Evolutionary conservation across 2,888 invertebrate species (phyloP).

Genomic region (Pollenia angustigena): DNA sequence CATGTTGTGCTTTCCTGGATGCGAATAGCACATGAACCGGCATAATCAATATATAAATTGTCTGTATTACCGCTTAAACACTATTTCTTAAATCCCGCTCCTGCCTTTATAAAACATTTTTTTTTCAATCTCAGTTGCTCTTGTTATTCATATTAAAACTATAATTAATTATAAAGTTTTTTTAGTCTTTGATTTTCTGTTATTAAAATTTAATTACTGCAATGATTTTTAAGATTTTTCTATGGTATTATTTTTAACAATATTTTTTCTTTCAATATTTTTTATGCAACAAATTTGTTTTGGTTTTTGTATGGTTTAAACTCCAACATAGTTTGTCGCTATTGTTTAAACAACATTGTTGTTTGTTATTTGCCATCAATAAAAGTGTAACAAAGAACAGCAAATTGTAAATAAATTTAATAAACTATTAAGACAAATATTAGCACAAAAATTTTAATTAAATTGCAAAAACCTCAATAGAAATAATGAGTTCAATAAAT

Average conservation of each 20-base stretch:
- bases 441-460: background rate
- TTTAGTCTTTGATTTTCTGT: constrained; percentile 8
- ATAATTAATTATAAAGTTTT: constrained; percentile 34
- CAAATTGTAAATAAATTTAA: background rate
- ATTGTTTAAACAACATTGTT: constrained; percentile 12
- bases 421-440: background rate
- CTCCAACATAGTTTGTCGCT: background rate
- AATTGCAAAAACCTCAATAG: background rate
- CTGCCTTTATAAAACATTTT: background rate
- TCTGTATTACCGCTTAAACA: too few relatives aligned
- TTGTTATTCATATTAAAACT: constrained; percentile 12
- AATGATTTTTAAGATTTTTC: constrained; percentile 34
- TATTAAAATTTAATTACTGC: constrained; percentile 59
- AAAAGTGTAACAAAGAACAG: constrained; percentile 16
- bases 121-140: constrained; percentile 8
- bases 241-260: background rate
- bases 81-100: background rate
- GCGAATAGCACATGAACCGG: too few relatives aligned
- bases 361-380: background rate
- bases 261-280: background rate
- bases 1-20: too few relatives aligned
- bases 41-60: too few relatives aligned
- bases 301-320: background rate
- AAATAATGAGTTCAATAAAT: background rate
- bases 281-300: constrained; percentile 49